Evolutionary conservation across 2,113 vertebrate species (phyloP), one percentile per base, ranked within the genome.

Genomic region (Amphilophus citrinellus): DNA sequence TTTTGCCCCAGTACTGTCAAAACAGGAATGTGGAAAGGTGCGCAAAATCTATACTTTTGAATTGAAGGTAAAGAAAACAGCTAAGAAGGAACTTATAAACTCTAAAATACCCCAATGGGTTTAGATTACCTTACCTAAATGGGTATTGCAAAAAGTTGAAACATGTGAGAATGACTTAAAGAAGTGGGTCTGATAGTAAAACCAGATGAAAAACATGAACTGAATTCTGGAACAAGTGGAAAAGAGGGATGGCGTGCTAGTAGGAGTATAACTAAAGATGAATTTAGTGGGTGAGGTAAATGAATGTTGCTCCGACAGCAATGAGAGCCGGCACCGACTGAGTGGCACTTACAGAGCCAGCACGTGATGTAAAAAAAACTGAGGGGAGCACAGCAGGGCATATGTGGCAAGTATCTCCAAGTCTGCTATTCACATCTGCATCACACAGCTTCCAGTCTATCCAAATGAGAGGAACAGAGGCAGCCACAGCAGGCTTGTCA

Each of bases 341-440:
- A 90, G 79, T 78, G 84, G 71, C 88, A 87, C 17, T 15, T 86
- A 86, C 37, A 27, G 10, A 88, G 83, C 66, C 7, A 65, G 47
- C 68, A 32, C 79, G 79, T 71, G 84, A 80, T 71, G 77, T 18
- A 56, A 39, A 82, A 39, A 86, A 89, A 78, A 39, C 0, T 13
- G 78, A 75, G 11, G 42, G 63, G 53, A n/a, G 35, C 89, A 44
- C 85, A 88, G 86, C 63, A n/a, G 82, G 92, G 80, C 78, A 58
- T 4, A 37, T 56, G 30, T 77, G 24, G 61, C 57, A 9, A 86
- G 84, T 60, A 80, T 81, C 84, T 82, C 71, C 17, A 58, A 59
- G 82, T 92, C 90, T 93, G 93, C 80, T 84, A 86, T 91, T 89
- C 79, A 59, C 87, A 94, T 94, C 88, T 88, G 86, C 84, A 27